Base-by-base conservation (phyloP, 2,113 vertebrate genomes). In the Pyxicephalus adspersus region DNA sequence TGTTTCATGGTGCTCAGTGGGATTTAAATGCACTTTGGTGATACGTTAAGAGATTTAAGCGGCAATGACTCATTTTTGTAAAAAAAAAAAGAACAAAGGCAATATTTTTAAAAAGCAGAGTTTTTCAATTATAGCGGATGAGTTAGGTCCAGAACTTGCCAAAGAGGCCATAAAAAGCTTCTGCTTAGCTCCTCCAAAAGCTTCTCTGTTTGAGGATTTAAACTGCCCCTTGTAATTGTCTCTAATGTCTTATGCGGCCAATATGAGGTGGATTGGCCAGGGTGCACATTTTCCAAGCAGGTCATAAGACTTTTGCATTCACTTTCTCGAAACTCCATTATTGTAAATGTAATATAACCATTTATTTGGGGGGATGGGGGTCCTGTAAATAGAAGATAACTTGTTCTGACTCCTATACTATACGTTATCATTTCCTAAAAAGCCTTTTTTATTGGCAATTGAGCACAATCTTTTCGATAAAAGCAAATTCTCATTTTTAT, bases 161-260 rank as follows among this genome's bases (percentile, higher is more conserved):
- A 86, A 78, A 85, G 89, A 85, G 38, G 38, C 83, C 81, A 83
- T 83, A 83, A 86, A 66, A 84, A 77, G 67, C 64, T 85, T 84
- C 34, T 84, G 8, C 81, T 84, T 86, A 26, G 13, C 52, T 77
- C 52, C 79, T 68, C 77, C 74, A 85, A 87, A 83, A 82, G 68
- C 61, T 80, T 65, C 64, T 65, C 54, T 81, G 60, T 84, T 86
- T 68, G 80, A 83, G 15, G 57, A 86, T 64, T 85, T 80, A 81
- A 85, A 67, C 31, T 70, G 22, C 28, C 23, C n/a, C 74, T 85
- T 87, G 82, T 82, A 84, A 83, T 84, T 83, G 19, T 84, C 73
- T 85, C 34, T 81, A 71, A 82, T 83, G 26, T 83, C 58, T 75
- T 85, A 34, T 5, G 19, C 34, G 52, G 81, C 29, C 51, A 85